Conservation (phyloP, 2,113 vertebrate species). For the Psammodynastes pulverulentus region DNA sequence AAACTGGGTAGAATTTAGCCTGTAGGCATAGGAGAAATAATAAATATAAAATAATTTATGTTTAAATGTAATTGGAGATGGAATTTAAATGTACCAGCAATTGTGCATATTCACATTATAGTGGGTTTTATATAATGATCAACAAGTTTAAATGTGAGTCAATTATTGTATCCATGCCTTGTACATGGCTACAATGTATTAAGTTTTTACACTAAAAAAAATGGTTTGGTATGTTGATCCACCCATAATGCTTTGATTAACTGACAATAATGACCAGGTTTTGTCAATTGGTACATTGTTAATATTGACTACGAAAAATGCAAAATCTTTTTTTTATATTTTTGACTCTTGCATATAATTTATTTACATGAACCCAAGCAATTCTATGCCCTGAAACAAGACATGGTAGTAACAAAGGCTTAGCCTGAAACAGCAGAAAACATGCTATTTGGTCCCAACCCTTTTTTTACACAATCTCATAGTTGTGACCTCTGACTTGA, state of each 20-base stretch:
- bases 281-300: not conserved
- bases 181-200: not conserved
- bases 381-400: not conserved
- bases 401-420: conserved; percentile 55
- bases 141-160: not conserved
- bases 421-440: conserved; percentile 61
- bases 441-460: conserved; percentile 39
- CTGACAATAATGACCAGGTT: not conserved
- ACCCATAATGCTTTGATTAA: not conserved
- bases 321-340: not conserved
- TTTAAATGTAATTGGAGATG: conserved; percentile 26
- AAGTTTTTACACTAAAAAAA: not conserved
- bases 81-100: conserved; percentile 4
- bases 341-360: not conserved
- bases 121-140: not conserved
- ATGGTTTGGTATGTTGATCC: not conserved
- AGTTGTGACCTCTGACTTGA: not conserved
- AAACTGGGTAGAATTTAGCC: conserved; percentile 26
- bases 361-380: not conserved
- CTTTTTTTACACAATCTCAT: not conserved
- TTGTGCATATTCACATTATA: not conserved
- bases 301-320: not conserved
- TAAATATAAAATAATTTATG: conserved; percentile 31
- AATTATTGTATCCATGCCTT: not conserved
- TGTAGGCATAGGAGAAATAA: conserved; percentile 25